phyloP scores from a whole-genome alignment of 2,888 invertebrate genomes.

The Ceraclea dissimilis region DNA sequence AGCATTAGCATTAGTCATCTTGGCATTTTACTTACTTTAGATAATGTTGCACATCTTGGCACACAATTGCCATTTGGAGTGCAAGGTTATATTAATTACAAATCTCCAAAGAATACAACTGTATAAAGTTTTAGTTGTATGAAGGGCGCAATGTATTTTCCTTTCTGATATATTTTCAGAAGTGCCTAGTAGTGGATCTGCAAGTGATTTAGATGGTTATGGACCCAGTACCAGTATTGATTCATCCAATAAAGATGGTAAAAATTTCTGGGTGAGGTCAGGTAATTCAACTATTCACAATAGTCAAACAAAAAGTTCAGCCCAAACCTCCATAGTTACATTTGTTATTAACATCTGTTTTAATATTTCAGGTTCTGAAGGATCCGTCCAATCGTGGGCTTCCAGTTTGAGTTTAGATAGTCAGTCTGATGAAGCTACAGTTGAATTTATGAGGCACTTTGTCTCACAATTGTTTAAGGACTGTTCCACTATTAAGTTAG shows the following conservation, averaged over 20 bases:
- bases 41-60: no score
- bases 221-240: constrained; percentile 53
- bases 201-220: constrained; percentile 50
- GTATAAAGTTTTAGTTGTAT: no score
- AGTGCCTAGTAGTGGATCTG: constrained; percentile 47
- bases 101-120: no score
- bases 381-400: constrained; percentile 56
- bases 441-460: constrained; percentile 61
- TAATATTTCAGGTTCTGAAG: constrained; percentile 46
- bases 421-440: constrained; percentile 50
- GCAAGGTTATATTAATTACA: no score
- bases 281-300: constrained; percentile 20
- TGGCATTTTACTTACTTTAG: no score
- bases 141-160: no score
- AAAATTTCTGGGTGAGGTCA: constrained; percentile 37
- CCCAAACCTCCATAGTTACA: not conserved
- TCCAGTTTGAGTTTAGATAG: constrained; percentile 56
- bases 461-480: constrained; percentile 55
- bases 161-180: no score
- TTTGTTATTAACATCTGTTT: not conserved
- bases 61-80: no score
- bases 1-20: no score
- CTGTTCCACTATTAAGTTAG: constrained; percentile 49
- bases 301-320: no score
- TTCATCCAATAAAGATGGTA: constrained; percentile 36